Conservation (phyloP, 1,140 invertebrate species). For the Chelonus insularis region DNA sequence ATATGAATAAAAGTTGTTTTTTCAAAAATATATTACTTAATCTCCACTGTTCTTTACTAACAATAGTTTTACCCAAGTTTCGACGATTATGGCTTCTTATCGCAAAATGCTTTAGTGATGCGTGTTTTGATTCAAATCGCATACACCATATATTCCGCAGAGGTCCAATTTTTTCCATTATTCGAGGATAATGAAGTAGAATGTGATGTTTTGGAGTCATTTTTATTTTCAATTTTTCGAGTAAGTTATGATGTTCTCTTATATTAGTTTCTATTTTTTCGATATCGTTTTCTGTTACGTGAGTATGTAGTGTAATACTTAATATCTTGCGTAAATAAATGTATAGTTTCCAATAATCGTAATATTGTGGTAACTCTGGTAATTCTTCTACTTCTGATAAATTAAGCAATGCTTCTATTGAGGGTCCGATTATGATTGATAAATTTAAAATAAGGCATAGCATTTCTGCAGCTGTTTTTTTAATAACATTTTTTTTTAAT, state of each 20-base stretch:
- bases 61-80: no score
- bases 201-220: constrained; percentile 17
- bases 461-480: constrained; percentile 19
- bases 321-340: constrained; percentile 14
- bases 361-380: background rate
- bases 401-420: constrained; percentile 1
- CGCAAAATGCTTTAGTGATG: constrained; percentile 6
- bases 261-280: background rate
- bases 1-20: no score
- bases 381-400: no score
- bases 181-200: constrained; percentile 19
- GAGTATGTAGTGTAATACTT: background rate
- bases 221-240: constrained; percentile 2
- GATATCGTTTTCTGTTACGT: background rate
- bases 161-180: constrained; percentile 10
- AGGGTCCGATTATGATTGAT: constrained; percentile 2
- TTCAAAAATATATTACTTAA: no score
- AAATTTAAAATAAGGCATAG: background rate
- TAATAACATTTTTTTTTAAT: constrained; percentile 7
- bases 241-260: constrained; percentile 17
- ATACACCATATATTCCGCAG: constrained; percentile 13
- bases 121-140: constrained; percentile 20
- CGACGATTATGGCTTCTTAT: background rate
- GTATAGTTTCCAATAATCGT: constrained; percentile 14
- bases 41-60: no score